Percentiles rank a stretch among this genome's conserved stretches.
Conservation (phyloP, 2,888 invertebrate species). For the Harpalus rufipes region DNA sequence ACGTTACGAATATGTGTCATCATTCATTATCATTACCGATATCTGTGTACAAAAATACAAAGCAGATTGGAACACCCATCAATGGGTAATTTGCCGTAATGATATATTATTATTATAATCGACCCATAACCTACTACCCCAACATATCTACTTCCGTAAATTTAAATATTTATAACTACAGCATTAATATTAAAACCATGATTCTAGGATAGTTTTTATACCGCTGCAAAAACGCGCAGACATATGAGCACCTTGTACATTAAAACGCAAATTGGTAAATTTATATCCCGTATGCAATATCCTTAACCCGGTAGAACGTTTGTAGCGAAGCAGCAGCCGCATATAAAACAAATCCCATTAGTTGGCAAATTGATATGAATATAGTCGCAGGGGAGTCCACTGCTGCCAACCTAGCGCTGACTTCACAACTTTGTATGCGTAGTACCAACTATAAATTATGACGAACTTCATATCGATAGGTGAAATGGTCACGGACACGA, state of each 20-base stretch:
- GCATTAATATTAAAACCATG: not conserved
- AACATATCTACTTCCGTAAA: not conserved
- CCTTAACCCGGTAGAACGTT: constrained; percentile 36
- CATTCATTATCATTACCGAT: too few species aligned
- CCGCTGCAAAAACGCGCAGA: not conserved
- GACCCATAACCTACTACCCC: not conserved
- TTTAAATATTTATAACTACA: not conserved
- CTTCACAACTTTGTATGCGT: constrained; percentile 35
- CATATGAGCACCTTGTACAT: constrained; percentile 20
- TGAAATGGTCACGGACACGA: not conserved
- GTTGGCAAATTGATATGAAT: constrained; percentile 60
- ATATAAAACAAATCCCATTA: constrained; percentile 60
- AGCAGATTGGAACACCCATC: too few species aligned
- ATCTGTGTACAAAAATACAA: too few species aligned
- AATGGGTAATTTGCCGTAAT: too few species aligned
- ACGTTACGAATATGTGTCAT: too few species aligned
- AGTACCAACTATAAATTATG: constrained; percentile 35
- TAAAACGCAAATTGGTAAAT: constrained; percentile 47
- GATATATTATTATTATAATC: not conserved
- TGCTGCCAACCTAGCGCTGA: constrained; percentile 16
- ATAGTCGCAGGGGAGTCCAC: constrained; percentile 52
- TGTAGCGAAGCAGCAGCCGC: constrained; percentile 32
- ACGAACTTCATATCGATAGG: constrained; percentile 18
- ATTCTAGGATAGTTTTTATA: not conserved
- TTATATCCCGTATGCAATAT: constrained; percentile 42